Evolutionary conservation across 2,113 vertebrate species (phyloP), one percentile per base, ranked within the genome.

Genomic region (Ictidomys tridecemlineatus): DNA sequence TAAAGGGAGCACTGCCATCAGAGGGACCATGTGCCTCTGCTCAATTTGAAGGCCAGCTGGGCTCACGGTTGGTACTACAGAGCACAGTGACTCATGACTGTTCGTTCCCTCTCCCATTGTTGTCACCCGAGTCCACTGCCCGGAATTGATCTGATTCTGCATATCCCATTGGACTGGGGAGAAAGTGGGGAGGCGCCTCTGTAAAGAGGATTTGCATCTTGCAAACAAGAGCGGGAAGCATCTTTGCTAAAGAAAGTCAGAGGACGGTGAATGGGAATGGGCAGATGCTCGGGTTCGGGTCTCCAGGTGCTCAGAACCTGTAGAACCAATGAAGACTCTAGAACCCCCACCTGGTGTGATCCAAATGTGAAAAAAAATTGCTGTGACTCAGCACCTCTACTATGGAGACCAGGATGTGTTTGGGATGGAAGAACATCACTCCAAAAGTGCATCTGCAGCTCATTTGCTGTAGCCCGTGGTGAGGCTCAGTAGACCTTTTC

Each of bases 231-330:
- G 12, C 17, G 22, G 42, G n/a, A 89, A 65, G 32, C 7, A 1
- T 39, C 56, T 86, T 17, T 34, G 39, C 58, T 74, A 24, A 67
- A 67, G 39, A 16, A 42, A 53, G 9, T 65, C 63, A 3, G 34
- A 72, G 22, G 51, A 4, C 14, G 8, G 18, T n/a, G 26, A 53
- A 20, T 18, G 0, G 0, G 6, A n/a, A n/a, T n/a, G n/a, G n/a
- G 39, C 12, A 30, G 20, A 17, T 28, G 56, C 37, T 61, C 39
- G 11, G 45, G 42, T 30, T n/a, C 1, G 0, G 32, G 48, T 34
- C 17, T 17, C 70, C 1, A 32, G 13, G 14, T 18, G 1, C 86
- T 77, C 34, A 51, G 73, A 61, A 80, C 17, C 80, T 84, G 2
- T 3, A 39, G 28, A 80, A 67, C 28, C 18, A 48, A 24, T 22